phyloP scores from a whole-genome alignment of 64 coral and sea anemone genomes.

The Exaiptasia diaphana region DNA sequence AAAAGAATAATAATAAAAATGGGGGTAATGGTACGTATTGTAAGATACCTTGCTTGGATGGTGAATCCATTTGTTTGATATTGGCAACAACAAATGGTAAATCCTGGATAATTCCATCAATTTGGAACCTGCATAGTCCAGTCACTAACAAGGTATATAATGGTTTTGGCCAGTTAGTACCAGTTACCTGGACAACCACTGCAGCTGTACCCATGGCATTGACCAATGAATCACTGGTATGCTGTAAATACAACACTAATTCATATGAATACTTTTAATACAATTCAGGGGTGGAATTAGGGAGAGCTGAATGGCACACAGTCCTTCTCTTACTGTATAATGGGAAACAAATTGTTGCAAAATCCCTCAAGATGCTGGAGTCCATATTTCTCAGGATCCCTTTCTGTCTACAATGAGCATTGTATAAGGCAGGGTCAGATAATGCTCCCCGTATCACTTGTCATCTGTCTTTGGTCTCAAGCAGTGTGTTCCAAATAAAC shows the following conservation, averaged over 20 bases:
- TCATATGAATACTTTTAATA: too few relatives aligned
- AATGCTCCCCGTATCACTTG: too few relatives aligned
- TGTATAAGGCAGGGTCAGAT: too few relatives aligned
- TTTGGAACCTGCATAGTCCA: slow-evolving; percentile 74
- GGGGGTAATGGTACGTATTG: background rate
- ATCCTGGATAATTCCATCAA: slow-evolving; percentile 74
- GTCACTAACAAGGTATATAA: slow-evolving; percentile 82
- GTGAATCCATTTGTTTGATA: slow-evolving; percentile 60
- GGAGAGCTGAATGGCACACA: too few relatives aligned
- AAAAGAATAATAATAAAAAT: background rate
- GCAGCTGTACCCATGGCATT: slow-evolving; percentile 73
- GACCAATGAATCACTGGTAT: slow-evolving; percentile 25
- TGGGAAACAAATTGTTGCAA: too few relatives aligned
- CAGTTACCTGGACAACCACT: slow-evolving; percentile 82
- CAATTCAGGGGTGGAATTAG: too few relatives aligned
- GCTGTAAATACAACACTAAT: background rate
- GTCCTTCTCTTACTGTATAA: too few relatives aligned
- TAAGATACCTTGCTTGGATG: slow-evolving; percentile 52
- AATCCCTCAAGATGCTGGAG: too few relatives aligned
- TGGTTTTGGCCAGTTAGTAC: slow-evolving; percentile 91
- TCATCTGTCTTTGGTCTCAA: too few relatives aligned
- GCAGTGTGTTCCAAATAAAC: too few relatives aligned
- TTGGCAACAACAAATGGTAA: slow-evolving; percentile 73
- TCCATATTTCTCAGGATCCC: too few relatives aligned
- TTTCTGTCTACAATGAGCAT: too few relatives aligned